Base-by-base conservation (phyloP, 2,113 vertebrate genomes). In the Ciconia stormi region DNA sequence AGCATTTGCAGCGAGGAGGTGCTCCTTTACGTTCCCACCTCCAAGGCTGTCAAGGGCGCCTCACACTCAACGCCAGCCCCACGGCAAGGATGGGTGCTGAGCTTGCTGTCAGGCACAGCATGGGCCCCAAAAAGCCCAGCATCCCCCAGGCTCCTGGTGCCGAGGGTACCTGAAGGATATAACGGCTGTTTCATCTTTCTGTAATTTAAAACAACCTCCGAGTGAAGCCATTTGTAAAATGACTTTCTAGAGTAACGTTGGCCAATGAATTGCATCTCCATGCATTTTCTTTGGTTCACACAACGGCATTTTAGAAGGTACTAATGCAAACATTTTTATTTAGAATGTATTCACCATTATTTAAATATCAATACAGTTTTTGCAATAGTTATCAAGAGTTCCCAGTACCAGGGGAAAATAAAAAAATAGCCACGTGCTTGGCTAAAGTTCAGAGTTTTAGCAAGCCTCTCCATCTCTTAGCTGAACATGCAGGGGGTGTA, bases 311-410 rank as follows among this genome's bases (percentile, higher is more conserved):
- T 72, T 69, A 87, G 87, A 95, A 87, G 25, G 36, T 49, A 82
- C 67, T 96, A 93, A 96, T 53, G 36, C 87, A 93, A 79, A 95
- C 38, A 13, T 89, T 95, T 89, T 86, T 97, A 94, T 85, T 98
- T 90, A 93, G 90, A 83, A 67, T 89, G 89, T 96, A 92, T 98
- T 97, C 26, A 76, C 82, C 27, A 34, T 94, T 93, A 49, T 62
- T 96, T 94, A 95, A 96, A 72, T 95, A 82, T 32, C 6, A 61
- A 82, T 83, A 95, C 89, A 92, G 58, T 82, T 93, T 96, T 89
- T 78, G 93, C 95, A 66, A 89, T 70, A 92, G 84, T 91, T 70
- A 78, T 23, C 83, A 66, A 87, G 95, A 92, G 50, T 69, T 95
- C 91, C 89, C 89, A 79, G 73, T 87, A 87, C 80, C 70, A 61